phyloP scores from a whole-genome alignment of 2,797 vertebrate genomes.

The Tauraco hartlaubi region DNA sequence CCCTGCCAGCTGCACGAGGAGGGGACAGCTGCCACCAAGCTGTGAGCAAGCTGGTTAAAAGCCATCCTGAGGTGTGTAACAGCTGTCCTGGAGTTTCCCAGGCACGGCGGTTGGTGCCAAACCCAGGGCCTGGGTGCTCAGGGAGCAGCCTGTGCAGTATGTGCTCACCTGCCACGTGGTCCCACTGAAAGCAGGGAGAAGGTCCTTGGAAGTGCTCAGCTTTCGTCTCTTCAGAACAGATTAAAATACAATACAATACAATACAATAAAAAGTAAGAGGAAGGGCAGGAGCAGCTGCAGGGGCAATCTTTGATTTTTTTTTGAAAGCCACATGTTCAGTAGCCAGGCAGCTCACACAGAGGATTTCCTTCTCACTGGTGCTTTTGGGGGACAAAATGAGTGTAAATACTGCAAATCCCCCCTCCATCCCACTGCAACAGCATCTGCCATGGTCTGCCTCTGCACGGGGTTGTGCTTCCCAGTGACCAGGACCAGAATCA shows the following conservation, averaged over 20 bases:
- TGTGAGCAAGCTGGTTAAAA: neutral
- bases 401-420: neutral
- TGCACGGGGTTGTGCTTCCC: neutral
- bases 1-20: neutral
- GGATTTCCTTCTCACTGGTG: neutral
- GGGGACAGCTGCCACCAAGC: neutral
- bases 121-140: neutral
- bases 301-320: neutral
- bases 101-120: neutral
- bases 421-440: neutral
- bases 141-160: neutral
- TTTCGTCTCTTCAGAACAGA: neutral
- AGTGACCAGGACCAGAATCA: slow-evolving; percentile 33
- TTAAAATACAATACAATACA: neutral
- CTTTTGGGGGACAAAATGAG: neutral
- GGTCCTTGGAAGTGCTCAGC: neutral
- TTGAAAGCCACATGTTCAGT: neutral
- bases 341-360: neutral
- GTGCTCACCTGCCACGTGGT: neutral
- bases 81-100: neutral
- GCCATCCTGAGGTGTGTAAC: neutral
- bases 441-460: neutral
- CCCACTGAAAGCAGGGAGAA: neutral
- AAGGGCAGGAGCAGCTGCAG: neutral
- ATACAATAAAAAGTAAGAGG: neutral